These are phyloP conservation scores for Diuraphis noxia DNA, from an alignment of 1,140 invertebrate genomes.

Conservation along the genomic window DNA sequence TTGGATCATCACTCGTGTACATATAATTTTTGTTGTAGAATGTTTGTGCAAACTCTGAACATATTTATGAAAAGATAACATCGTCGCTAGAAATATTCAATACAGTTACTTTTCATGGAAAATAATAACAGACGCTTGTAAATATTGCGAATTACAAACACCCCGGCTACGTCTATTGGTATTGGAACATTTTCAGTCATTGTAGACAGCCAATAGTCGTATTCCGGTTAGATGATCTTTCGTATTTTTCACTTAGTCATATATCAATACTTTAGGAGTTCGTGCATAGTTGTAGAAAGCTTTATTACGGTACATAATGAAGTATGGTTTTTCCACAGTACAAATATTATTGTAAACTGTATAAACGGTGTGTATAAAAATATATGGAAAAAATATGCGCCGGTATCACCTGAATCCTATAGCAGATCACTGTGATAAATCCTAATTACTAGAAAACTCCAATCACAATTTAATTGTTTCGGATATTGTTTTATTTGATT, in stretches of 20 bases:
- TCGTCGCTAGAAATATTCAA: slow-evolving; percentile 52
- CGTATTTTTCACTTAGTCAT: slow-evolving; percentile 51
- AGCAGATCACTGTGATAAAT: slow-evolving; percentile 28
- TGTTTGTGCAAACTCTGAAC: slow-evolving; percentile 49
- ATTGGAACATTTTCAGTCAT: slow-evolving; percentile 38
- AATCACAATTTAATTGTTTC: slow-evolving; percentile 20
- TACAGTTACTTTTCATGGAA: slow-evolving; percentile 47
- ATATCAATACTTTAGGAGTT: slow-evolving; percentile 42
- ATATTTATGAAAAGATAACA: slow-evolving; percentile 44
- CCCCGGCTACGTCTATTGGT: slow-evolving; percentile 48
- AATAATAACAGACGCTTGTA: slow-evolving; percentile 52
- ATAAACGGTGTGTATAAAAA: slow-evolving; percentile 21
- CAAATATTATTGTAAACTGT: slow-evolving; percentile 3
- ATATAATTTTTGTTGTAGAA: slow-evolving; percentile 54
- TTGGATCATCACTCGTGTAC: slow-evolving; percentile 54
- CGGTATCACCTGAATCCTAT: slow-evolving; percentile 26
- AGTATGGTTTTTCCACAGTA: slow-evolving; percentile 24
- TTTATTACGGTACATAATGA: slow-evolving; percentile 47
- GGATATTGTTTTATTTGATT: slow-evolving; percentile 54
- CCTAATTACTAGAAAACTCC: background rate
- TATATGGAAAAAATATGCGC: background rate
- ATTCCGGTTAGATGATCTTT: slow-evolving; percentile 45
- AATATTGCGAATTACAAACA: slow-evolving; percentile 51
- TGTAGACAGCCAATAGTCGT: slow-evolving; percentile 47
- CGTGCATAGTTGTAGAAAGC: slow-evolving; percentile 51